A percentile compares a stretch with the other conserved stretches of the same genome.
Conservation (phyloP, 2,113 vertebrate genomes). For the Pavo muticus region DNA sequence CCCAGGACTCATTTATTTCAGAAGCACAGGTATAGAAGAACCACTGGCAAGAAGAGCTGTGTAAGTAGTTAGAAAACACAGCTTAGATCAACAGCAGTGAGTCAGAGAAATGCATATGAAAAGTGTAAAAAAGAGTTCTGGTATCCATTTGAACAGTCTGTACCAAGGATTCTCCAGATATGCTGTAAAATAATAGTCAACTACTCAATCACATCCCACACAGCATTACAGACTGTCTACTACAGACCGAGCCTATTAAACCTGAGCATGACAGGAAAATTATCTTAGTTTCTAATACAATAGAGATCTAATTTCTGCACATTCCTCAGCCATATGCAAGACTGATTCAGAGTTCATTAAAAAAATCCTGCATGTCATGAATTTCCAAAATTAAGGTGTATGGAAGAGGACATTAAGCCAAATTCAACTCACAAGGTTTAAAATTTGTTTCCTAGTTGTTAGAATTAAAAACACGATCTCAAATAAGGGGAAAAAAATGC, state of each 20-base stretch:
- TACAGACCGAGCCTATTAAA: conserved; percentile 23
- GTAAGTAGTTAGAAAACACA: not conserved
- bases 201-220: conserved; percentile 19
- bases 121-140: not conserved
- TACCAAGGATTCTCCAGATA: conserved; percentile 38
- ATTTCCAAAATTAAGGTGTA: not conserved
- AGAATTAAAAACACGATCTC: not conserved
- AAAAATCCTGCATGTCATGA: not conserved
- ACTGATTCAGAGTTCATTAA: conserved; percentile 4
- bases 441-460: not conserved
- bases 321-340: not conserved
- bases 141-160: conserved; percentile 46
- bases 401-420: not conserved
- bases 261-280: conserved; percentile 18
- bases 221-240: conserved; percentile 27
- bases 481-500: not conserved
- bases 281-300: not conserved
- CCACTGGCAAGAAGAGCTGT: not conserved
- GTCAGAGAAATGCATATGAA: not conserved
- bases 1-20: not conserved
- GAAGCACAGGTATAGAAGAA: not conserved
- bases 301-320: not conserved
- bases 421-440: not conserved
- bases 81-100: not conserved
- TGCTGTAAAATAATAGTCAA: conserved; percentile 25